Conservation (phyloP, 2,888 invertebrate species). For the Strigamia crassipes region DNA sequence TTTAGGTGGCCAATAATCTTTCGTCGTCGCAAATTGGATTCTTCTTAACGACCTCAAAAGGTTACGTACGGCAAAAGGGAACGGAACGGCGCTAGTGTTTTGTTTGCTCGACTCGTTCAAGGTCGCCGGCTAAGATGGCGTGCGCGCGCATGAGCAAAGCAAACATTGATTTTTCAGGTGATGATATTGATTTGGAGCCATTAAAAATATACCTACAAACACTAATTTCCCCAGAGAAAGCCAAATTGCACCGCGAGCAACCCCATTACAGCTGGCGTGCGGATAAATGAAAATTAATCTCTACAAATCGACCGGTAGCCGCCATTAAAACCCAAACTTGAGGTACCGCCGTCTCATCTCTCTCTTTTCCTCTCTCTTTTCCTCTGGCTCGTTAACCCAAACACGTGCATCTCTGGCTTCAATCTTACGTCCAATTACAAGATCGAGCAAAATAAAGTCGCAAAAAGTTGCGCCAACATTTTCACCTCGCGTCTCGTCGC, state of each 20-base stretch:
- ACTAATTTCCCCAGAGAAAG: not conserved
- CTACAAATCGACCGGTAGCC: not conserved
- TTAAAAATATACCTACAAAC: constrained; percentile 10
- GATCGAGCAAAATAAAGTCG: too few relatives aligned
- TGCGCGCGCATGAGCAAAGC: not conserved
- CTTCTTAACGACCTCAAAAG: not conserved
- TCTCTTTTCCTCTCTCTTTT: not conserved
- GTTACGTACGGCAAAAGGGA: too few relatives aligned
- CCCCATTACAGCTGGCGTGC: constrained; percentile 10
- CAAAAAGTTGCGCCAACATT: too few relatives aligned
- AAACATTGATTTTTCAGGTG: constrained; percentile 3
- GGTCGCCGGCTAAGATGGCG: too few relatives aligned
- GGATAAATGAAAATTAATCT: constrained; percentile 10
- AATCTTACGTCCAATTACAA: not conserved
- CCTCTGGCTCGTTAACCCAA: not conserved
- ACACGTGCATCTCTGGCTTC: not conserved
- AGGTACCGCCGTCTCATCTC: too few relatives aligned
- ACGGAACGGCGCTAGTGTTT: too few relatives aligned
- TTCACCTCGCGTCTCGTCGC: too few relatives aligned
- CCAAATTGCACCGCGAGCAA: constrained; percentile 10
- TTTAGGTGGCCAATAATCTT: constrained; percentile 2
- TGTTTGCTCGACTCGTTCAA: too few relatives aligned
- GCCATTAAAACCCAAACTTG: not conserved
- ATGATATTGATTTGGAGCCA: constrained; percentile 10
- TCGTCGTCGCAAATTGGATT: not conserved